Percentiles rank a stretch among this genome's conserved stretches.
These are phyloP conservation scores for Psilopogon haemacephalus DNA, from an alignment of 2,113 vertebrate species.

Conservation along the genomic window DNA sequence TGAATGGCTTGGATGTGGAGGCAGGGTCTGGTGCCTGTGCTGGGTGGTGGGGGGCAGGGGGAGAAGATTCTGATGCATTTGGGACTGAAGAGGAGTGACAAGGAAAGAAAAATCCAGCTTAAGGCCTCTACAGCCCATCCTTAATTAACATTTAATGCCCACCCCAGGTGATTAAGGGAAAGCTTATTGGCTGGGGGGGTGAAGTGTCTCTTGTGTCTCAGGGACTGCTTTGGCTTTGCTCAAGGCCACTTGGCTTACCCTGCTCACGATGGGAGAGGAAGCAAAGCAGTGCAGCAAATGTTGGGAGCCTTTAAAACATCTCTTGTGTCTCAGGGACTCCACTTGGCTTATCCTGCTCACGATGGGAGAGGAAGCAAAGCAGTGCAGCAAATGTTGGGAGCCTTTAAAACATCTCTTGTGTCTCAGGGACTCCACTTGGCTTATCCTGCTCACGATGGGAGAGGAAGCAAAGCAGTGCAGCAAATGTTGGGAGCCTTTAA, in stretches of 20 bases:
- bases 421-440: background rate
- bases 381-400: background rate
- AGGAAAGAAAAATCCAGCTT: background rate
- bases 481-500: background rate
- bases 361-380: background rate
- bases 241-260: background rate
- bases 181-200: background rate
- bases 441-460: background rate
- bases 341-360: background rate
- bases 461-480: background rate
- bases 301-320: too few species aligned
- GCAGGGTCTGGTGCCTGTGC: accelerated
- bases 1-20: background rate
- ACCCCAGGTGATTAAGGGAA: background rate
- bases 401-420: too few species aligned
- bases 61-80: accelerated
- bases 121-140: background rate
- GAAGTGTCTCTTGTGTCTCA: background rate
- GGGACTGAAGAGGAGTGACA: background rate
- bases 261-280: background rate
- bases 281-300: background rate
- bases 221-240: background rate
- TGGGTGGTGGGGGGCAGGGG: too few species aligned
- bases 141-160: background rate
- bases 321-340: background rate